Percentiles rank a stretch among this genome's conserved stretches.
These are phyloP conservation scores for Strigops habroptila DNA, from an alignment of 2,113 vertebrate genomes.

Conservation along the genomic window DNA sequence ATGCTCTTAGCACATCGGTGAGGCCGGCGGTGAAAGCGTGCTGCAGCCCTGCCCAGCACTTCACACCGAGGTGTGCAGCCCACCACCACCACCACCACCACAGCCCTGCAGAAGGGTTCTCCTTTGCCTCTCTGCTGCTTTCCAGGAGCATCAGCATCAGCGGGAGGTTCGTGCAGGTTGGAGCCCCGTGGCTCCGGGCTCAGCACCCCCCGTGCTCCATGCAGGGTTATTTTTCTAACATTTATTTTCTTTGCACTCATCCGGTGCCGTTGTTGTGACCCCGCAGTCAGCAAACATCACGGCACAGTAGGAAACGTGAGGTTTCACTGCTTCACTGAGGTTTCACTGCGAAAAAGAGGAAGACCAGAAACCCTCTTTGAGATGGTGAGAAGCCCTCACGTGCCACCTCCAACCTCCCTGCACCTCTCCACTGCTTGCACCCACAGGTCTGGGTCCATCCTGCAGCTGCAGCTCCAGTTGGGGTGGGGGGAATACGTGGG, in stretches of 20 bases:
- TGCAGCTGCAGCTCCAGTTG: background rate
- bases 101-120: background rate
- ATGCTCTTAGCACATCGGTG: background rate
- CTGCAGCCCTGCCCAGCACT: background rate
- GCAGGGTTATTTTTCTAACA: conserved; percentile 7
- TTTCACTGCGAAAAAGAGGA: background rate
- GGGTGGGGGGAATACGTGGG: background rate
- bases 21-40: background rate
- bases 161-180: background rate
- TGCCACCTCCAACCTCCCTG: rapidly evolving
- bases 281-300: conserved; percentile 20
- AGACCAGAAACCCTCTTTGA: background rate
- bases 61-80: background rate
- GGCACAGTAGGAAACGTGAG: conserved; percentile 35
- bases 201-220: background rate
- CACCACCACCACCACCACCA: background rate
- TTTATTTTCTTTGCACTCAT: conserved; percentile 30
- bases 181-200: background rate
- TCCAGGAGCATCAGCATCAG: background rate
- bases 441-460: background rate
- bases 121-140: background rate
- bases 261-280: conserved; percentile 48
- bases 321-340: conserved; percentile 17
- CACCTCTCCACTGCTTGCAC: background rate
- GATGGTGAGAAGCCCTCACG: rapidly evolving